Base-by-base conservation (phyloP, 2,888 invertebrate species). In the Limnephilus rhombicus region DNA sequence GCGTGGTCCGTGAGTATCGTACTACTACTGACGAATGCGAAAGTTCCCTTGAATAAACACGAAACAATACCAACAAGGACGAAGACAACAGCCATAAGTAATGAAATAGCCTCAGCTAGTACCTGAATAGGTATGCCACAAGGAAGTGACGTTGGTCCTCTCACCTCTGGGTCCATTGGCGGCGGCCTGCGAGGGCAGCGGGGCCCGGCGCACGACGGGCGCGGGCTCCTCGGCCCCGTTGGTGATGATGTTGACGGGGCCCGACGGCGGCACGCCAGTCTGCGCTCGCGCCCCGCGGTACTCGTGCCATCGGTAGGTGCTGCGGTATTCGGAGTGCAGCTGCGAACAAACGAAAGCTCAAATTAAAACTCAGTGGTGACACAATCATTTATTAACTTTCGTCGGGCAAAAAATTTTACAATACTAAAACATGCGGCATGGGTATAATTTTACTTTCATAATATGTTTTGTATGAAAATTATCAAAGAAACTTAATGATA, bases 251-350 rank as follows among this genome's bases (percentile, higher is more conserved):
- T 53, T 53, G 68, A 68, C 34, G 41, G 49, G 45, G n/a, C 34
- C 94, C 96, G 97, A 95, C 95, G 97, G 95, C 94, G 97, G 96
- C 96, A 97, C 86, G 45, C 41, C 85, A 11, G 45, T 97, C 87
- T 31, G 31, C 95, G 97, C 98, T 94, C 98, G 97, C 94, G 96
- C 96, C 94, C 97, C 97, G 94, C 98, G 98, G 97, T 98, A 98
- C 96, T 98, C 98, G 97, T 98, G 98, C 98, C 98, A 98, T 97
- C 98, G 97, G 97, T 98, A 98, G 94, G 98, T 98, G 97, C 98
- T 98, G 97, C 98, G 97, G 96, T 98, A 98, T 96, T 98, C 98
- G 95, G 98, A 98, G 96, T 98, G 98, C 97, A 98, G 97, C 98
- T 98, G 97, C 94, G 96, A 95, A 94, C 86, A 93, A 80, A 82